Evolutionary conservation across 2,888 invertebrate genomes (phyloP), one percentile per base, ranked within the genome.

Genomic region (Hirtodrosophila duncani): DNA sequence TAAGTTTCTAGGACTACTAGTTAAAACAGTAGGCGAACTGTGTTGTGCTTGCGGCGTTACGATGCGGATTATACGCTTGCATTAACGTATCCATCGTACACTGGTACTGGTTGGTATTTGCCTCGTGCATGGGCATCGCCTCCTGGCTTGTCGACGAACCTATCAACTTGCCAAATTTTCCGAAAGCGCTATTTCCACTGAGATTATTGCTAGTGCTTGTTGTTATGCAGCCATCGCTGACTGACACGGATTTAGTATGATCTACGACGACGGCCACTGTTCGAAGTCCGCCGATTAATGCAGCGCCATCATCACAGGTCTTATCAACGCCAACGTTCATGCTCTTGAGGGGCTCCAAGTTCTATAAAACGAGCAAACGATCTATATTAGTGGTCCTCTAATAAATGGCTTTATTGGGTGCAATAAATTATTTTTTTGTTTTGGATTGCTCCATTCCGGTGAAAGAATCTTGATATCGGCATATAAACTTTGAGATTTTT

Each of bases 51-150:
- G 68, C 55, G 30, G 56, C 51, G 45, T 78, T 81, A 62, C 72
- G 81, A 81, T 82, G 82, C 10, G 74, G 70, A 67, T 72, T 82
- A 81, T 82, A 82, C 78, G 81, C 79, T 78, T 82, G 75, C 72
- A 81, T 81, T 68, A 82, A 65, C 71, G 82, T 81, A 81, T 82
- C 82, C 82, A 82, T 82, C 67, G 82, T 74, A 56, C 75, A 79
- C 51, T 82, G 79, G 41, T 81, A 81, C 51, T 75, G 72, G 29
- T 46, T 63, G 14, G 68, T 14, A 24, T 81, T n/a, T n/a, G n/a
- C n/a, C n/a, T n/a, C 81, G 7, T 59, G 61, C 55, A 67, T 53
- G 9, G 53, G 10, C 30, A 43, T 34, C 13, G 34, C 20, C 13
- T 68, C 63, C 41, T 52, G 17, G n/a, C 42, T 3, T 26, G 36